phyloP scores from a whole-genome alignment of 2,888 invertebrate genomes.

The Apodemia hepburni region DNA sequence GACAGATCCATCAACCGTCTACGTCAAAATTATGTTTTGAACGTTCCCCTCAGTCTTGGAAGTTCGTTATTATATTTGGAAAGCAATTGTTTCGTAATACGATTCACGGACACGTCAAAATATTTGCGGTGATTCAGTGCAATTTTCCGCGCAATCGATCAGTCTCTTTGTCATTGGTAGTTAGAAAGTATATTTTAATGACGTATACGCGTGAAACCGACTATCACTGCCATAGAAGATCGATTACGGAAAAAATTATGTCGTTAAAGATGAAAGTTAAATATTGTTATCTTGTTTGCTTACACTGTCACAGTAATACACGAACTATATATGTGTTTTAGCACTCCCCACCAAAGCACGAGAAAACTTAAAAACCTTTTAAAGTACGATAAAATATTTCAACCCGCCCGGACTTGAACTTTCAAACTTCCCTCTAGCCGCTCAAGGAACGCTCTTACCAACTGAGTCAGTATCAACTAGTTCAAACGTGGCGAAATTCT shows the following conservation, averaged over 20 bases:
- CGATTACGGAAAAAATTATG: conserved; percentile 17
- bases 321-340: neutral
- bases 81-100: conserved; percentile 73
- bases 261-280: conserved; percentile 20
- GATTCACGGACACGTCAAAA: conserved; percentile 68
- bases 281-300: conserved; percentile 7
- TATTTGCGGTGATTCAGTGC: conserved; percentile 67
- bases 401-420: too few species aligned
- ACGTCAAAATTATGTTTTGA: conserved; percentile 56
- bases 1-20: conserved; percentile 73
- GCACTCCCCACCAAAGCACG: too few species aligned
- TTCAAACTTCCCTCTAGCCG: too few species aligned
- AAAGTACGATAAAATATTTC: too few species aligned
- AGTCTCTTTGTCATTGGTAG: conserved; percentile 40
- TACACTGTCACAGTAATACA: neutral
- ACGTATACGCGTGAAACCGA: conserved; percentile 59
- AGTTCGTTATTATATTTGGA: conserved; percentile 43
- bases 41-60: conserved; percentile 48
- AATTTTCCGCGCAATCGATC: conserved; percentile 74
- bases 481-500: too few species aligned
- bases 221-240: conserved; percentile 19
- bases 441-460: too few species aligned
- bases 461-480: too few species aligned
- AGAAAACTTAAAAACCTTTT: too few species aligned
- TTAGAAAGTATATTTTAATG: conserved; percentile 50